phyloP scores from a whole-genome alignment of 2,888 invertebrate species.

The Cosmopolites sordidus region DNA sequence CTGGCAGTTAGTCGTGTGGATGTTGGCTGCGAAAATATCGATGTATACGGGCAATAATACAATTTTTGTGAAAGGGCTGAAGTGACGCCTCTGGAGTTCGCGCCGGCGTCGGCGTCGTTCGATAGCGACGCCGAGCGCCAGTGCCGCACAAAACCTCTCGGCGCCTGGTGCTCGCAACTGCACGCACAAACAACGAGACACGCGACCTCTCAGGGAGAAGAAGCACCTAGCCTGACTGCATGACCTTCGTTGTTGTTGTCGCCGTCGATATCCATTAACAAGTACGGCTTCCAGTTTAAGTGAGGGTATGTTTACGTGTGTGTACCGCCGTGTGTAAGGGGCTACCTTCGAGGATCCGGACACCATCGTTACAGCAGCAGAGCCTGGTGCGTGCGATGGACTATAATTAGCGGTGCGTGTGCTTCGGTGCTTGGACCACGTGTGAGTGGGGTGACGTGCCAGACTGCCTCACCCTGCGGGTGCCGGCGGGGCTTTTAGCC shows the following conservation, averaged over 20 bases:
- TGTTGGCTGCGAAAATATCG: too few relatives aligned
- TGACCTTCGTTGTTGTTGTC: constrained; percentile 1
- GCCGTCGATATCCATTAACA: constrained; percentile 4
- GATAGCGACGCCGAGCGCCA: constrained; percentile 46
- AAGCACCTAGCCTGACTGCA: constrained; percentile 12
- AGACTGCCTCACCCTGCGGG: constrained; percentile 50
- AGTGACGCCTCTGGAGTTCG: constrained; percentile 30
- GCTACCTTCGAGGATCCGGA: too few relatives aligned
- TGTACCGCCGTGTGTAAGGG: too few relatives aligned
- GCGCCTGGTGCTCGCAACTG: constrained; percentile 46
- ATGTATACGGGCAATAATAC: neutral
- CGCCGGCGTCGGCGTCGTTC: constrained; percentile 48
- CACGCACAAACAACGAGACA: constrained; percentile 34
- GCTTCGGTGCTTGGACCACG: constrained; percentile 38
- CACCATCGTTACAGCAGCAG: neutral
- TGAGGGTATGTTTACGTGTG: constrained; percentile 8
- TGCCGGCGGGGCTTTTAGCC: constrained; percentile 49
- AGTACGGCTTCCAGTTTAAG: too few relatives aligned
- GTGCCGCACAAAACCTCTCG: constrained; percentile 48
- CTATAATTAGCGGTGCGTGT: constrained; percentile 15
- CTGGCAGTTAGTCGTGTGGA: too few relatives aligned
- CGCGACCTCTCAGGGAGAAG: constrained; percentile 30
- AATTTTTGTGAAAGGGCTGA: neutral
- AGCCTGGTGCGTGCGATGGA: constrained; percentile 6
- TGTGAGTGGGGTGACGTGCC: constrained; percentile 44